Evolutionary conservation across 2,888 invertebrate species (phyloP).

Genomic region (Nymphalis polychloros): DNA sequence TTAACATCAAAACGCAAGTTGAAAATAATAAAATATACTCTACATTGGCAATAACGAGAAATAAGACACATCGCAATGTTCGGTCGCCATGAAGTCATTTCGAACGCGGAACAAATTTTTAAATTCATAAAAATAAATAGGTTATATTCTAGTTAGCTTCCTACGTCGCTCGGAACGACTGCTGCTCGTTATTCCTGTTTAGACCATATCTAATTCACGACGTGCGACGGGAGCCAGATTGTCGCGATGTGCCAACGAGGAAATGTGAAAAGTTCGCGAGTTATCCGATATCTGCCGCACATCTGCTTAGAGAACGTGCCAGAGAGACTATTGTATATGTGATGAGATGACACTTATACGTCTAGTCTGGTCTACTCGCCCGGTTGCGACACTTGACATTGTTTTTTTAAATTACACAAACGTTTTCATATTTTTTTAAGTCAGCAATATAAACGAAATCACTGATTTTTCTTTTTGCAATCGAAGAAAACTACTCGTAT

Average conservation of each 20-base stretch:
- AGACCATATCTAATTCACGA: slow-evolving; percentile 61
- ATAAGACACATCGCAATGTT: slow-evolving; percentile 19
- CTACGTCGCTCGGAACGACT: slow-evolving; percentile 40
- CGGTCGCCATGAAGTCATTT: slow-evolving; percentile 31
- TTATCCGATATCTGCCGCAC: slow-evolving; percentile 70
- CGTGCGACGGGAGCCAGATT: slow-evolving; percentile 52
- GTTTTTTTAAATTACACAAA: not conserved
- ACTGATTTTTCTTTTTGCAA: not conserved
- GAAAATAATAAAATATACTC: slow-evolving; percentile 17
- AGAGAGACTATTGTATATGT: slow-evolving; percentile 62
- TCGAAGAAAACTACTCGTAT: not conserved
- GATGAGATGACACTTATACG: slow-evolving; percentile 41
- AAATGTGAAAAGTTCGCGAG: slow-evolving; percentile 78
- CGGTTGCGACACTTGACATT: slow-evolving; percentile 8
- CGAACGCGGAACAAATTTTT: slow-evolving; percentile 34
- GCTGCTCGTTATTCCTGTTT: slow-evolving; percentile 57
- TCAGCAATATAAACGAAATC: not conserved
- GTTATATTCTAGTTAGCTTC: slow-evolving; percentile 26
- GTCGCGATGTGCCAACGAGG: slow-evolving; percentile 50
- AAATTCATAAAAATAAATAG: slow-evolving; percentile 38
- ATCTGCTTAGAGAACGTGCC: slow-evolving; percentile 72
- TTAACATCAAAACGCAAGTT: slow-evolving; percentile 12
- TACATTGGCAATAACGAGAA: slow-evolving; percentile 20
- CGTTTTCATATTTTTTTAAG: not conserved
- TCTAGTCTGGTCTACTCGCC: slow-evolving; percentile 18